Conservation (phyloP, 2,113 vertebrate genomes). For the Thunnus maccoyii region DNA sequence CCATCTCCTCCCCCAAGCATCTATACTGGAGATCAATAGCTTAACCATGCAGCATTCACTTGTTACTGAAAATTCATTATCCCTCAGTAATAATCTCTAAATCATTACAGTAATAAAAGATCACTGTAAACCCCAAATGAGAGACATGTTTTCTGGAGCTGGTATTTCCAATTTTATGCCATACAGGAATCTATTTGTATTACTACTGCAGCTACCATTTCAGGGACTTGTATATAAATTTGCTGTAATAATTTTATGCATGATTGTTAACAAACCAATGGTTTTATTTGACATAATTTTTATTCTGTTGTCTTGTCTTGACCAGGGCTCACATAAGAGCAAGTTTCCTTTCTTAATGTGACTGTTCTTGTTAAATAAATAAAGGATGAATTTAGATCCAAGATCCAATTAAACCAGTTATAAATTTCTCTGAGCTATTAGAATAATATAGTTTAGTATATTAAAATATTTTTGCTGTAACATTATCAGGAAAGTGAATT, state of each 20-base stretch:
- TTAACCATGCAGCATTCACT: too few species aligned
- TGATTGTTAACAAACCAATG: neutral
- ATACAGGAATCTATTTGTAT: neutral
- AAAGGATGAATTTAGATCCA: neutral
- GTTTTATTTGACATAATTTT: too few species aligned
- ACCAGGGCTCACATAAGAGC: neutral
- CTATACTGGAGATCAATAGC: too few species aligned
- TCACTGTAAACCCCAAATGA: neutral
- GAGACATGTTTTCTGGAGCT: too few species aligned
- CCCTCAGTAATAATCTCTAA: neutral
- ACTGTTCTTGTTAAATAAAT: neutral
- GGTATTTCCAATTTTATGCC: neutral
- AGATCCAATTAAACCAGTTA: neutral
- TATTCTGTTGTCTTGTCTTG: too few species aligned
- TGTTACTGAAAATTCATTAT: too few species aligned
- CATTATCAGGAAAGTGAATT: conserved; percentile 6
- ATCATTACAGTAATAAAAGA: neutral
- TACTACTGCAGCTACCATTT: too few species aligned
- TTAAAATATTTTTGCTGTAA: neutral
- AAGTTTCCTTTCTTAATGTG: neutral
- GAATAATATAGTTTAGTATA: too few species aligned
- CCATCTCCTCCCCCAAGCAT: too few species aligned
- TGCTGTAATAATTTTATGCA: neutral
- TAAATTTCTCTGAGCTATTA: too few species aligned
- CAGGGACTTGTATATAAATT: too few species aligned